Conservation (phyloP, 2,113 vertebrate genomes). For the Lipophrys pholis region DNA sequence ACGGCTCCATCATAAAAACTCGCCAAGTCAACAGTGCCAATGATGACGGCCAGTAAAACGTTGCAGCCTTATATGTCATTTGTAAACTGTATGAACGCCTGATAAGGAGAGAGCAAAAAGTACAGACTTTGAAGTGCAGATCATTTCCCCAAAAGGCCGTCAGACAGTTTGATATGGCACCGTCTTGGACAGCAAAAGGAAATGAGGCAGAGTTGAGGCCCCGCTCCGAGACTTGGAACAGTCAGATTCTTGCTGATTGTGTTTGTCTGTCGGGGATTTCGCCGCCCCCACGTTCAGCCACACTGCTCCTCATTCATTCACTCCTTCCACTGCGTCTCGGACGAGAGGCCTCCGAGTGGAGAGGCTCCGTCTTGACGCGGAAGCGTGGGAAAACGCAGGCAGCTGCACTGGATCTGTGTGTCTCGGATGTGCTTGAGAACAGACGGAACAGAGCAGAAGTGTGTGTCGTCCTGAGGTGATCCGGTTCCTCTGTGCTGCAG, state of each 20-base stretch:
- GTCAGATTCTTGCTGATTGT: slow-evolving; percentile 34
- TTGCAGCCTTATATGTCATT: no score
- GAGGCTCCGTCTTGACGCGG: no score
- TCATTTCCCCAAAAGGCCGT: no score
- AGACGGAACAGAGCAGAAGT: no score
- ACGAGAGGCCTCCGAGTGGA: neutral
- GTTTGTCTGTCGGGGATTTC: slow-evolving; percentile 64
- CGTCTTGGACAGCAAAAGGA: slow-evolving; percentile 3
- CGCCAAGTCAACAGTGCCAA: no score
- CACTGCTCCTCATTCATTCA: slow-evolving; percentile 61
- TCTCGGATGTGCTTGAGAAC: no score
- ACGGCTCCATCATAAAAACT: no score
- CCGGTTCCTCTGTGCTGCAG: slow-evolving; percentile 64
- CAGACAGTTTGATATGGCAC: neutral
- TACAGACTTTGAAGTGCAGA: neutral
- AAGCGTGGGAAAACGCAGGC: no score
- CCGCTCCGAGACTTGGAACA: slow-evolving; percentile 42
- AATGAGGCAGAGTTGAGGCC: slow-evolving; percentile 32
- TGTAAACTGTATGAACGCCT: no score
- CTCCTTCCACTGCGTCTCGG: no score
- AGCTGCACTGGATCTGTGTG: no score
- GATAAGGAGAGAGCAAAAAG: neutral
- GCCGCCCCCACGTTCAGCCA: slow-evolving; percentile 65
- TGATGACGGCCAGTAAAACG: no score
- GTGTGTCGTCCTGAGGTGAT: neutral